Percentiles rank a stretch among this genome's conserved stretches.
Conservation (phyloP, 2,888 invertebrate genomes). For the Caradrina kadenii region DNA sequence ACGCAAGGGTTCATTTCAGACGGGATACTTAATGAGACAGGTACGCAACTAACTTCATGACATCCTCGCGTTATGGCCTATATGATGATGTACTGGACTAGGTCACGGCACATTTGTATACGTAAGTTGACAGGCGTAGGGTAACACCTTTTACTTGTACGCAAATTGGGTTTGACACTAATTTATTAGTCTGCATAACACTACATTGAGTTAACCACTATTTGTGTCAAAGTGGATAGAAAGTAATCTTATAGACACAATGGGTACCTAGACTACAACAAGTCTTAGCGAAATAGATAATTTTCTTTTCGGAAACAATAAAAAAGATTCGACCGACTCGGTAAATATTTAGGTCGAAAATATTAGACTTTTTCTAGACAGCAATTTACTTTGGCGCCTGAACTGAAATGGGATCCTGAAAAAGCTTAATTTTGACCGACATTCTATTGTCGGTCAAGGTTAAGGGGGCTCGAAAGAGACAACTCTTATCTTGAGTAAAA, state of each 20-base stretch:
- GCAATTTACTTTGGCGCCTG: constrained; percentile 29
- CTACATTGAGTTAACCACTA: constrained; percentile 4
- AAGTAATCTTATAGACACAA: constrained; percentile 1
- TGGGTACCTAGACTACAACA: not conserved
- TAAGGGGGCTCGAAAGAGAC: constrained; percentile 17
- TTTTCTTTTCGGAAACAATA: constrained; percentile 17
- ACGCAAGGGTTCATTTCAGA: constrained; percentile 71
- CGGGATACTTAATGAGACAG: constrained; percentile 68
- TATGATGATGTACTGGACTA: constrained; percentile 51
- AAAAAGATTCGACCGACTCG: constrained; percentile 15
- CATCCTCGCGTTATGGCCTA: constrained; percentile 58
- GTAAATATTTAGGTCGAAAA: constrained; percentile 49
- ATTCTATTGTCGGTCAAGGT: constrained; percentile 51
- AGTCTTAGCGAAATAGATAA: not conserved
- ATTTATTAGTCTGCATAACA: constrained; percentile 29
- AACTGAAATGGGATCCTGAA: constrained; percentile 38
- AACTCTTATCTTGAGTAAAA: constrained; percentile 34
- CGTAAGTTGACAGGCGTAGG: constrained; percentile 17
- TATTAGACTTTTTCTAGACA: constrained; percentile 39
- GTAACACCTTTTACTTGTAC: constrained; percentile 29
- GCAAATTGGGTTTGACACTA: constrained; percentile 25
- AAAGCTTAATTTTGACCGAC: constrained; percentile 51
- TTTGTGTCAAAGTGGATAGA: not conserved
- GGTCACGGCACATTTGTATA: constrained; percentile 25
- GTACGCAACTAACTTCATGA: constrained; percentile 68